phyloP scores from a whole-genome alignment of 2,888 invertebrate genomes.

The Lysandra bellargus region DNA sequence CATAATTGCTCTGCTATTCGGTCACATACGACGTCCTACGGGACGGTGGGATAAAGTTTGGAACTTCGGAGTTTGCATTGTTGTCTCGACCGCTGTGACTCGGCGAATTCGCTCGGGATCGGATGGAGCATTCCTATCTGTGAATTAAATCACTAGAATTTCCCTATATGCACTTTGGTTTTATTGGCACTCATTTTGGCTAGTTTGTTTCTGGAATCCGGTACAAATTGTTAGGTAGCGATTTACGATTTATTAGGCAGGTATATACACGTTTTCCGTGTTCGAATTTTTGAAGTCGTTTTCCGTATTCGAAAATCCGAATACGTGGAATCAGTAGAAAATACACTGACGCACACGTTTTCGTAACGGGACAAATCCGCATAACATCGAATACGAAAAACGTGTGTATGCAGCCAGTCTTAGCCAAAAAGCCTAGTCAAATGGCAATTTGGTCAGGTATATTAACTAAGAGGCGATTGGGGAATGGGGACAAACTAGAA shows the following conservation, averaged over 20 bases:
- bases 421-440: not conserved
- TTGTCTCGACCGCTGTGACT: slow-evolving; percentile 58
- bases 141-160: slow-evolving; percentile 55
- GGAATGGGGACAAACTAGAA: too few species aligned
- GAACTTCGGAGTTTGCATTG: slow-evolving; percentile 69
- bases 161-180: slow-evolving; percentile 40
- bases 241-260: too few species aligned
- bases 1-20: slow-evolving; percentile 61
- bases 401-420: too few species aligned
- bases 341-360: too few species aligned
- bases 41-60: slow-evolving; percentile 59
- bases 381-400: too few species aligned
- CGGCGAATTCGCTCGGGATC: slow-evolving; percentile 60
- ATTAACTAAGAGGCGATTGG: too few species aligned
- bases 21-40: slow-evolving; percentile 58
- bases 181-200: slow-evolving; percentile 29
- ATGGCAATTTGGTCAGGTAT: not conserved
- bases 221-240: not conserved
- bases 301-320: too few species aligned
- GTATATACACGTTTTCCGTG: too few species aligned
- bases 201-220: not conserved
- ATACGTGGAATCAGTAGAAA: too few species aligned
- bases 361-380: too few species aligned
- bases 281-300: too few species aligned
- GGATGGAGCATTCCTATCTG: slow-evolving; percentile 58